Evolutionary conservation across 2,888 invertebrate genomes (phyloP).

Genomic region (Drosophila percnosoma): DNA sequence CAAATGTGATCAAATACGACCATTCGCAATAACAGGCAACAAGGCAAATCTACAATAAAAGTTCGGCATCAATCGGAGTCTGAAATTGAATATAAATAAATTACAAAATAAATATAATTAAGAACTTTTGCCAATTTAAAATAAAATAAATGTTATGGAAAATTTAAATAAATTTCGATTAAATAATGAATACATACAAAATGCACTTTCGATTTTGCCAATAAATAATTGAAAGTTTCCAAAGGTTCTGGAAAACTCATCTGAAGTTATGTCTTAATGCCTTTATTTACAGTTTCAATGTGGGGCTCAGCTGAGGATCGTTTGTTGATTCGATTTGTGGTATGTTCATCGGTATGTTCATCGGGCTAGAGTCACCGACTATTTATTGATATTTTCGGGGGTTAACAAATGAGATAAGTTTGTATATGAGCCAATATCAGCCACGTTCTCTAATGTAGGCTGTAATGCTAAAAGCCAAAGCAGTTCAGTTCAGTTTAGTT

Average conservation of each 20-base stretch:
- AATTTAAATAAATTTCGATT: not conserved
- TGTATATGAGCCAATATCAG: not conserved
- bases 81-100: not conserved
- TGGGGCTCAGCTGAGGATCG: not conserved
- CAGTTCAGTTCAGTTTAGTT: slow-evolving; percentile 31
- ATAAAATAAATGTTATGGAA: not conserved
- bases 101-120: not conserved
- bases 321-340: not conserved
- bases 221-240: too few relatives aligned
- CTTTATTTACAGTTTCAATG: too few relatives aligned
- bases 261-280: too few relatives aligned
- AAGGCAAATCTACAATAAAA: not conserved
- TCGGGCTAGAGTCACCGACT: not conserved
- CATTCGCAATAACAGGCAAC: not conserved
- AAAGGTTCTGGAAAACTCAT: too few relatives aligned
- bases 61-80: not conserved
- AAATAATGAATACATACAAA: not conserved
- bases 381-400: not conserved
- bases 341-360: not conserved
- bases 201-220: too few relatives aligned
- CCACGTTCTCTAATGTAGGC: not conserved
- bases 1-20: not conserved
- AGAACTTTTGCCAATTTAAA: not conserved
- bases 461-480: not conserved
- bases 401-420: not conserved